phyloP scores from a whole-genome alignment of 2,888 invertebrate species.

The Cheilosia variabilis region DNA sequence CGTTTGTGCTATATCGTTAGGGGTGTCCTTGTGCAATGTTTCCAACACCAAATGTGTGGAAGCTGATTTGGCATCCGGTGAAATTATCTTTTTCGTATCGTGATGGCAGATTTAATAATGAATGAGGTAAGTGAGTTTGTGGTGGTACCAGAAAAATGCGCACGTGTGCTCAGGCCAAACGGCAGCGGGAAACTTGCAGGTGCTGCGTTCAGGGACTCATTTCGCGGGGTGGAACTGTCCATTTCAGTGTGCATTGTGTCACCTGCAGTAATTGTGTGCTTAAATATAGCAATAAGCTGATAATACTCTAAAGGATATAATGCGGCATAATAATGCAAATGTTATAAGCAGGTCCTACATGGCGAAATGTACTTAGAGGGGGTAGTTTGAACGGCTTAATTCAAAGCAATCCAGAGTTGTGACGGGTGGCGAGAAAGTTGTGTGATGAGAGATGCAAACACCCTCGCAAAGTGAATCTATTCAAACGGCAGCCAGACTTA shows the following conservation, averaged over 20 bases:
- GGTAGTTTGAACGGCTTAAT: no score
- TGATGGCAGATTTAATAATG: constrained; percentile 48
- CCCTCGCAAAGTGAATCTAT: no score
- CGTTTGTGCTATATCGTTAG: not conserved
- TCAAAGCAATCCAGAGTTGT: no score
- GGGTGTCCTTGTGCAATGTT: not conserved
- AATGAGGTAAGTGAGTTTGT: constrained; percentile 51
- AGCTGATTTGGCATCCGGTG: constrained; percentile 46
- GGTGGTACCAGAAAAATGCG: constrained; percentile 39
- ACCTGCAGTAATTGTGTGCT: constrained; percentile 11
- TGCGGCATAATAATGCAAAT: not conserved
- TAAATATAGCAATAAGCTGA: constrained; percentile 1
- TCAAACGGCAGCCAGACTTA: no score
- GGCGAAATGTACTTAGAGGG: no score
- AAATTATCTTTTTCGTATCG: constrained; percentile 35
- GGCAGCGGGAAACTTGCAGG: constrained; percentile 45
- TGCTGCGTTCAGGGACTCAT: constrained; percentile 16
- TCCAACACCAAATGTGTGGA: constrained; percentile 49
- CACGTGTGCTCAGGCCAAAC: constrained; percentile 39
- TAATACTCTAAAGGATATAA: not conserved
- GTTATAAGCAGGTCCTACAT: no score
- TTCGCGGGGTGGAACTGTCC: constrained; percentile 26
- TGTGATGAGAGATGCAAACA: no score
- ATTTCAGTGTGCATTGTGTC: constrained; percentile 16
- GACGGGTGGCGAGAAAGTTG: no score